Evolutionary conservation across 2,113 vertebrate species (phyloP).

Genomic region (Tychaedon coryphoeus): DNA sequence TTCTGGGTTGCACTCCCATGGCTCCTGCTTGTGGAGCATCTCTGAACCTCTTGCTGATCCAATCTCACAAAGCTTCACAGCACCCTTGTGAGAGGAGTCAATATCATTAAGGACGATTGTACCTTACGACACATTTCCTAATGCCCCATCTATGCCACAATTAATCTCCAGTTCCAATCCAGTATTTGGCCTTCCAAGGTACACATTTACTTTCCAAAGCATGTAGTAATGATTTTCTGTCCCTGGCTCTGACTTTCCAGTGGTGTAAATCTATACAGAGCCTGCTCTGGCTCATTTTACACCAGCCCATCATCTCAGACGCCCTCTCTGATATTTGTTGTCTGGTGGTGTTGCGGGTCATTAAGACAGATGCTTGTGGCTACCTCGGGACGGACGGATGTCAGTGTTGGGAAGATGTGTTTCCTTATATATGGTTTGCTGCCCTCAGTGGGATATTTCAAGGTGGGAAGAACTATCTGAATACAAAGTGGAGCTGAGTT

Average conservation of each 20-base stretch:
- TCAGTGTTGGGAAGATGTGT: constrained; percentile 21
- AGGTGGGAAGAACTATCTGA: constrained; percentile 10
- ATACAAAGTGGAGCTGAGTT: constrained; percentile 15
- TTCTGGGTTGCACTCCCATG: neutral
- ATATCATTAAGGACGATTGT: neutral
- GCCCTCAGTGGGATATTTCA: constrained; percentile 25
- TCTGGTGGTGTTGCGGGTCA: constrained; percentile 18
- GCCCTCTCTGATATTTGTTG: constrained; percentile 28
- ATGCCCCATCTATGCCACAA: neutral
- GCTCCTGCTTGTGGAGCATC: neutral
- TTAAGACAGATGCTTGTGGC: constrained; percentile 58
- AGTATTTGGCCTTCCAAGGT: constrained; percentile 37
- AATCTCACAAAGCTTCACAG: neutral
- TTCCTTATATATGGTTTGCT: constrained; percentile 33
- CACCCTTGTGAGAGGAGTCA: neutral
- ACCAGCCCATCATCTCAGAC: constrained; percentile 17
- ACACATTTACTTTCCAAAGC: constrained; percentile 48
- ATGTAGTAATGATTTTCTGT: constrained; percentile 39
- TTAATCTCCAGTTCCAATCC: constrained; percentile 28
- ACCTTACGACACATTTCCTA: neutral
- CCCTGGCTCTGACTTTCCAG: neutral
- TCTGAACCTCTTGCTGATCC: neutral
- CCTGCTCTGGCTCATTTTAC: constrained; percentile 20
- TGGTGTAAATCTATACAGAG: constrained; percentile 43
- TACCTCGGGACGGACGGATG: constrained; percentile 12